Evolutionary conservation across 2,888 invertebrate genomes (phyloP), one percentile per base, ranked within the genome.

Genomic region (Lysandra coridon): DNA sequence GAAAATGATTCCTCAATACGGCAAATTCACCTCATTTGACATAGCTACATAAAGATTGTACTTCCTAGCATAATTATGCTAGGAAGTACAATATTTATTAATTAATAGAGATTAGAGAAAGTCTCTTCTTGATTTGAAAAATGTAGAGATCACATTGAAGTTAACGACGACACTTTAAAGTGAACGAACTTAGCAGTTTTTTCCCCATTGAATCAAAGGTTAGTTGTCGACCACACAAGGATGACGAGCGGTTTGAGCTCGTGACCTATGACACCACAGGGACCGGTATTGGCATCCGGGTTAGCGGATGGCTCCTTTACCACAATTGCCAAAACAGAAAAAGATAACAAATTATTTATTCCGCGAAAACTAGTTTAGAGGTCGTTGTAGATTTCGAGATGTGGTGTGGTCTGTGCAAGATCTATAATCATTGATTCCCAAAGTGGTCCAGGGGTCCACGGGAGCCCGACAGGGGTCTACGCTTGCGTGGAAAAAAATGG

Each of bases 261-360:
- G 49, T 69, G 33, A 76, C 33, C 76, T 57, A 57, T 69, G 64
- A 44, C 10, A n/a, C n/a, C 30, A 17, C 30, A 78, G 60, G 73
- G 81, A 73, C 78, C 79, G 78, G 80, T 79, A 80, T 79, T 78
- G 57, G 86, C 86, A 91, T 91, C 91, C 91, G 91, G 90, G 90
- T 91, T 87, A 88, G 83, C 80, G 85, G 87, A 87, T 30, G 33
- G 17, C 30, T 44, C 53, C 33, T 12, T 30, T n/a, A 14, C 12
- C 6, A 40, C 7, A 60, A 30, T 17, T 44, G 40, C 40, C 10
- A 44, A 78, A 78, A n/a, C 37, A 64, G 49, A 69, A 69, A 78
- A 64, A 30, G 3, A 30, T 64, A 64, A 64, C 30, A 12, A n/a
- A 69, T 37, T 69, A 37, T 69, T 14, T 69, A 69, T 69, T 69